Percentiles rank a stretch among this genome's conserved stretches.
Evolutionary conservation across 1,140 invertebrate genomes (phyloP).

Genomic region (Drosophila virilis): DNA sequence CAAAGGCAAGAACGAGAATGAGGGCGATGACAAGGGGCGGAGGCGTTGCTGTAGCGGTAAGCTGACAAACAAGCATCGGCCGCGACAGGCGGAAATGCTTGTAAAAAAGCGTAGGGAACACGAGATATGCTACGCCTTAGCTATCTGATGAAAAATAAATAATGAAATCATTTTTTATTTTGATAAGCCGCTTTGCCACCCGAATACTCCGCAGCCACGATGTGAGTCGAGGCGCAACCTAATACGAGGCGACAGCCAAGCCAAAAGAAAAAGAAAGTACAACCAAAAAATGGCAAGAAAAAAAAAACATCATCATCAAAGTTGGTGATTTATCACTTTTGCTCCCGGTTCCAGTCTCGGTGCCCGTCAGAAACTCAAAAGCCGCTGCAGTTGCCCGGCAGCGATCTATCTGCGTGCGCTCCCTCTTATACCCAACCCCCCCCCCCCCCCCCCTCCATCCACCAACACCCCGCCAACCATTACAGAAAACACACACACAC

Average conservation of each 20-base stretch:
- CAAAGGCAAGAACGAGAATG: no score
- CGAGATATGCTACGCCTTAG: constrained; percentile 39
- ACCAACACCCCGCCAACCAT: no score
- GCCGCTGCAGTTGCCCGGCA: constrained; percentile 7
- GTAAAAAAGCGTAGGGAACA: constrained; percentile 63
- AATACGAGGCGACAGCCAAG: constrained; percentile 30
- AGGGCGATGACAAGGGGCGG: neutral
- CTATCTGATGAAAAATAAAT: constrained; percentile 82
- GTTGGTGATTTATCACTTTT: constrained; percentile 78
- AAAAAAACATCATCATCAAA: constrained; percentile 73
- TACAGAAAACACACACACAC: no score
- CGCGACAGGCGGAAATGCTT: constrained; percentile 65
- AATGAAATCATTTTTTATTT: constrained; percentile 83
- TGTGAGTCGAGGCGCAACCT: constrained; percentile 11
- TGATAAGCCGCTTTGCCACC: constrained; percentile 77
- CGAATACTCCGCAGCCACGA: constrained; percentile 9
- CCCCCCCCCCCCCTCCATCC: constrained; percentile 5
- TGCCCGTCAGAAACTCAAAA: neutral
- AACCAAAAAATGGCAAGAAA: neutral
- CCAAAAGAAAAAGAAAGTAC: constrained; percentile 14
- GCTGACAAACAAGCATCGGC: constrained; percentile 49
- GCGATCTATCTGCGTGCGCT: neutral
- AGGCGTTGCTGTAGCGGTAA: constrained; percentile 5
- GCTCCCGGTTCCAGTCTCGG: constrained; percentile 17
- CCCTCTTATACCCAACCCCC: neutral